A percentile compares a stretch with the other conserved stretches of the same genome.
Evolutionary conservation across 2,888 invertebrate species (phyloP).

Genomic region (Chironomus riparius): DNA sequence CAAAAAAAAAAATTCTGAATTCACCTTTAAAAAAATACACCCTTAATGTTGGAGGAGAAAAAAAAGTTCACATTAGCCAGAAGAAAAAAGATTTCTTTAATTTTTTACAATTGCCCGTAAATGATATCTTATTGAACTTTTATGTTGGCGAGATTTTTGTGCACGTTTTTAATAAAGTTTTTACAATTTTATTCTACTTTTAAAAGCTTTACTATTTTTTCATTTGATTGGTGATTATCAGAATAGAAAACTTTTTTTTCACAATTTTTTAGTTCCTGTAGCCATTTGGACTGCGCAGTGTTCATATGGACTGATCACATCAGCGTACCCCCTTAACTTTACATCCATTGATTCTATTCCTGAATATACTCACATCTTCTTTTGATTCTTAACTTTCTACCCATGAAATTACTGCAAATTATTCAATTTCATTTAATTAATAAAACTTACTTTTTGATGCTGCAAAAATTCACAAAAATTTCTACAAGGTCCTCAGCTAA

Average conservation of each 20-base stretch:
- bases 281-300: slow-evolving; percentile 10
- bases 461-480: too few species aligned
- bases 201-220: neutral
- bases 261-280: neutral
- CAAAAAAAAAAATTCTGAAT: slow-evolving; percentile 14
- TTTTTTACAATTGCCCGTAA: neutral
- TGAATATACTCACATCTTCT: too few species aligned
- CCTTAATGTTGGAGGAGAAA: slow-evolving; percentile 21
- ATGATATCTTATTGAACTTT: neutral
- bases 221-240: neutral
- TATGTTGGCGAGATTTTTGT: neutral
- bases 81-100: slow-evolving; percentile 1
- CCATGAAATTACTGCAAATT: too few species aligned
- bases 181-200: slow-evolving; percentile 10
- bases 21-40: slow-evolving; percentile 25
- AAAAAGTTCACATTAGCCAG: slow-evolving; percentile 7
- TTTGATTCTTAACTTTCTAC: too few species aligned
- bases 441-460: too few species aligned
- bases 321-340: neutral
- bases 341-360: too few species aligned
- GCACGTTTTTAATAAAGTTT: slow-evolving; percentile 2
- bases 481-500: too few species aligned
- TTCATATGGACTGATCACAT: neutral
- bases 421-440: too few species aligned
- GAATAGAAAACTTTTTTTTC: slow-evolving; percentile 15